Evolutionary conservation across 2,888 invertebrate genomes (phyloP).

Genomic region (Latrodectus elegans): DNA sequence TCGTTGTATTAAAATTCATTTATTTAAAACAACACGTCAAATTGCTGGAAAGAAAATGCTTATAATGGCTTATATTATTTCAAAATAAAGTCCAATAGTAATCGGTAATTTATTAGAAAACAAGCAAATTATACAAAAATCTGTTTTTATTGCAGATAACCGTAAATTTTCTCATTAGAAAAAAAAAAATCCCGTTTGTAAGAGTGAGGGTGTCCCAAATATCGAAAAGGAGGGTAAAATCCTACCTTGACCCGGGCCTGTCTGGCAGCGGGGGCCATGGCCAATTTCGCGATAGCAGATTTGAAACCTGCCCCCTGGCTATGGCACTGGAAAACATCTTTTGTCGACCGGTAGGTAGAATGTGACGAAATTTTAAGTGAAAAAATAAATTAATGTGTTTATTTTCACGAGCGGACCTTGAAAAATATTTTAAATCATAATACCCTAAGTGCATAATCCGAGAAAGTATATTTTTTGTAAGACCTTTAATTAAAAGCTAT

Average conservation of each 20-base stretch:
- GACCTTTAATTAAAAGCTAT: background rate
- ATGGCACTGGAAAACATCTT: background rate
- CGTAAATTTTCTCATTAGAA: too few relatives aligned
- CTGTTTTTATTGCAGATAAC: too few relatives aligned
- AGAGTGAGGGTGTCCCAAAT: constrained; percentile 3
- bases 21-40: too few relatives aligned
- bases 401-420: constrained; percentile 20
- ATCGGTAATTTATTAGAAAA: too few relatives aligned
- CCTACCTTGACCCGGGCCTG: constrained; percentile 42
- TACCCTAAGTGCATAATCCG: too few relatives aligned
- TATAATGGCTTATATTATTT: too few relatives aligned
- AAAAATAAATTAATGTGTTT: constrained; percentile 37
- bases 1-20: too few relatives aligned
- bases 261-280: constrained; percentile 24
- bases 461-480: too few relatives aligned
- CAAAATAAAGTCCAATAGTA: too few relatives aligned
- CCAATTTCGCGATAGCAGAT: constrained; percentile 3
- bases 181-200: too few relatives aligned
- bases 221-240: constrained; percentile 12
- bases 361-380: constrained; percentile 19
- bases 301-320: background rate
- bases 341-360: background rate
- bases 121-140: too few relatives aligned
- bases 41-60: too few relatives aligned
- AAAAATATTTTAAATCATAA: background rate